Percentiles rank a stretch among this genome's conserved stretches.
Conservation (phyloP, 1,140 invertebrate species). For the Camponotus pennsylvanicus region DNA sequence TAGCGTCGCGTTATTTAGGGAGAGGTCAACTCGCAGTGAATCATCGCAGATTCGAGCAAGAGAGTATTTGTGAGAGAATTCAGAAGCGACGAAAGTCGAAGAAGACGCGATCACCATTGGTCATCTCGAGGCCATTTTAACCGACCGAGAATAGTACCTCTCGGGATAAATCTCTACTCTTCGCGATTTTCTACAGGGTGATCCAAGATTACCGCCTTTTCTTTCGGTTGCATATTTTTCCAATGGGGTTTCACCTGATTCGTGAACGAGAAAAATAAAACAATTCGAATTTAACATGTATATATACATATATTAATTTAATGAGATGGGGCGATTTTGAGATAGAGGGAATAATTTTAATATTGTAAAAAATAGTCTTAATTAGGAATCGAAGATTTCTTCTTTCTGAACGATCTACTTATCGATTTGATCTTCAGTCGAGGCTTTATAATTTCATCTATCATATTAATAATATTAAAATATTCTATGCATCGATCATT, state of each 20-base stretch:
- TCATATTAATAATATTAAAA: too few species aligned
- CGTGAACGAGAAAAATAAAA: too few species aligned
- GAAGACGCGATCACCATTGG: constrained; percentile 57
- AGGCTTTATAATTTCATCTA: too few species aligned
- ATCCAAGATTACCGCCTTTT: not conserved
- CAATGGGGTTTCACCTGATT: not conserved
- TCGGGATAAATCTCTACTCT: constrained; percentile 16
- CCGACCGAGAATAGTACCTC: constrained; percentile 30
- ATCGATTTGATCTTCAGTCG: too few species aligned
- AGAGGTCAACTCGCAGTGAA: constrained; percentile 63
- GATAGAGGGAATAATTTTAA: too few species aligned
- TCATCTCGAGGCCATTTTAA: constrained; percentile 62
- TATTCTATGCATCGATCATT: too few species aligned
- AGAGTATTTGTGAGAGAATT: constrained; percentile 19
- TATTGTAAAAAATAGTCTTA: too few species aligned
- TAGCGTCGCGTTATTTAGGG: constrained; percentile 57
- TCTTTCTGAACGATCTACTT: too few species aligned
- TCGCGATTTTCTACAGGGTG: constrained; percentile 1
- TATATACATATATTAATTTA: too few species aligned
- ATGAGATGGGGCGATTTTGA: too few species aligned
- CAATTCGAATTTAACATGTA: too few species aligned
- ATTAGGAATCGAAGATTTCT: too few species aligned
- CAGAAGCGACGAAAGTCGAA: constrained; percentile 53
- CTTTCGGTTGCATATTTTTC: not conserved
- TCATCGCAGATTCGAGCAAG: constrained; percentile 63